Evolutionary conservation across 2,888 invertebrate species (phyloP), one percentile per base, ranked within the genome.

Genomic region (Ormyrus pomaceus): DNA sequence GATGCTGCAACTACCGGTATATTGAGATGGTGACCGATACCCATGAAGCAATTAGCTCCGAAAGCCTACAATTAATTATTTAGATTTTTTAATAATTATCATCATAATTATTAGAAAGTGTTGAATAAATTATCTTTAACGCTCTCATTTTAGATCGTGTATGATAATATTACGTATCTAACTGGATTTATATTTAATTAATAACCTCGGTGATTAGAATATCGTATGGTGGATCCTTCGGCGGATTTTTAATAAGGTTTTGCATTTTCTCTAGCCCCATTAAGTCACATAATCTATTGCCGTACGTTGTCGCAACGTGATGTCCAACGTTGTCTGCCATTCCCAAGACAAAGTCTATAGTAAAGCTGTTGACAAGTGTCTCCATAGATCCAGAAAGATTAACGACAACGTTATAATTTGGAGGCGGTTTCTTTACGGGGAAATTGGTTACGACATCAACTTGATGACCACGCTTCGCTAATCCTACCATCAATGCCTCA

Each of bases 41-140:
- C 94, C 82, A 94, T 88, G 66, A 93, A 88, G 84, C 94, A 94
- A 82, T 94, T 94, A 34, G 92, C 92, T 79, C 92, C 93, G 83
- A 94, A 94, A 79, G 92, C 83, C 86, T 86, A 73, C 34, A 70
- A 34, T 45, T 55, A 11, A 55, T 13, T 73, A 48, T 34, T 51
- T 6, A 51, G n/a, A 56, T 45, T 56, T 65, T 50, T 34, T 45
- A 7, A 59, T 19, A 13, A 19, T 59, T 34, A 50, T 62, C 19
- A 59, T 59, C 4, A n/a, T 56, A 56, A n/a, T 53, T 53, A 45
- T 34, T 6, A 53, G 3, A 34, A 69, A 56, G 8, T 2, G 48
- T 10, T 46, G 10, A 34, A 34, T 34, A 34, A 34, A 34, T 34
- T 34, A 34, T 34, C 34, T 34, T 34, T 34, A 34, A 34, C 2